These are phyloP conservation scores for Eubasilissa regina DNA, from an alignment of 1,140 invertebrate genomes.

Conservation along the genomic window DNA sequence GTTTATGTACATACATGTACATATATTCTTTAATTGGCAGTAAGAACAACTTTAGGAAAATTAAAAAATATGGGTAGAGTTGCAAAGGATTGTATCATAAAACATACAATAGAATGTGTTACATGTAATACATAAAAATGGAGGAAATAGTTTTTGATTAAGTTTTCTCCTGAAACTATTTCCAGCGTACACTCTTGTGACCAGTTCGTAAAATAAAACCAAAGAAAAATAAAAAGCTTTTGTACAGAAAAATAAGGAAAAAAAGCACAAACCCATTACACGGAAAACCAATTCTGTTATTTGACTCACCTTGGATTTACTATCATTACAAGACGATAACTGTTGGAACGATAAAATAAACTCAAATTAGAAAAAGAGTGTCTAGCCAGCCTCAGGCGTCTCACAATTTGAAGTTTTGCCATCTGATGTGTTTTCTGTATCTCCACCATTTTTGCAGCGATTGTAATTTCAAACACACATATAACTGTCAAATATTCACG, in stretches of 20 bases:
- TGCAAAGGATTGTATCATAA: no score
- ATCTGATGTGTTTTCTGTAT: slow-evolving; percentile 2
- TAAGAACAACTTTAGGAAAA: no score
- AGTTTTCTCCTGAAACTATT: no score
- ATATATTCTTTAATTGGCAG: no score
- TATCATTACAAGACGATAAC: slow-evolving; percentile 59
- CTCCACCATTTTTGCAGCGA: no score
- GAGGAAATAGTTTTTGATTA: no score
- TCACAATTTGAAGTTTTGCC: slow-evolving; percentile 17
- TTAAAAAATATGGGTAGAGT: no score
- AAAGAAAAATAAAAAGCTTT: slow-evolving; percentile 24
- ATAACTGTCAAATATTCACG: no score
- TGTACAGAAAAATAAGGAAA: slow-evolving; percentile 44
- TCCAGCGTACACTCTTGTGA: background rate
- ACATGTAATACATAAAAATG: no score
- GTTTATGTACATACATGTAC: no score
- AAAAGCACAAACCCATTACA: slow-evolving; percentile 43
- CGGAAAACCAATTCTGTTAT: slow-evolving; percentile 30
- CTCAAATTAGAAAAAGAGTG: slow-evolving; percentile 56
- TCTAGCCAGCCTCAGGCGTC: slow-evolving; percentile 14
- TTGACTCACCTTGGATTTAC: slow-evolving; percentile 55
- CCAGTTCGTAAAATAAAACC: slow-evolving; percentile 11
- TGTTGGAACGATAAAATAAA: slow-evolving; percentile 59
- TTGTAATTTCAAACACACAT: no score
- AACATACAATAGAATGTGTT: background rate